Evolutionary conservation across 1,140 invertebrate genomes (phyloP), one percentile per base, ranked within the genome.

Genomic region (Listronotus bonariensis): DNA sequence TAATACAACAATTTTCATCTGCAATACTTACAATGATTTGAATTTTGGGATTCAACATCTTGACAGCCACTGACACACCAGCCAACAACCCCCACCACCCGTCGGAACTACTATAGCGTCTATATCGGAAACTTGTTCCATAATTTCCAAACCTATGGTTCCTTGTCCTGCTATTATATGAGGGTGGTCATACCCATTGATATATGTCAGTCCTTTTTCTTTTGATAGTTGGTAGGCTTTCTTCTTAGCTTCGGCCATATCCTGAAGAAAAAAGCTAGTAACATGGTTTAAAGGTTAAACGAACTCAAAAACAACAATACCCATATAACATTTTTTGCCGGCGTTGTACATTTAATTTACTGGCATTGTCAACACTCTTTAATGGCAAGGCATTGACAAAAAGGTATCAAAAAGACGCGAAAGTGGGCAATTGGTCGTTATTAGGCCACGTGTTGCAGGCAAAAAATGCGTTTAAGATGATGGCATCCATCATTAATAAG

Each of bases 171-270:
- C 92, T 80, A 97, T 89, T 42, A 97, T 95, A 72, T 96, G 86
- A 0, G 94, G 93, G 80, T 97, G 92, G 79, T 97, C 95, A 75
- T 95, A 96, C 87, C 92, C 92, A 79, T 95, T 95, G 38, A 95
- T 91, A 72, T 97, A 97, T 10, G 87, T 85, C 20, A 92, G 79
- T 1, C 83, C 83, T 56, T 85, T 81, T 66, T 94, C 87, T 69
- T 88, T 87, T 0, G 88, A 85, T 60, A 95, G 76, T 60, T 80
- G 82, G 80, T 94, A 86, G 0, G 94, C 94, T 73, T 88, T 81
- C 43, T 84, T 82, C 74, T 92, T 94, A 0, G 92, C 90, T 80
- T 96, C 92, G 17, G 85, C 88, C 86, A 97, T 94, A 74, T 95
- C 88, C 17, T 62, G 18, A 11, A 43, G 18, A 11, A 48, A 48